Conservation (phyloP, 2,797 vertebrate genomes). For the Falco berigora region DNA sequence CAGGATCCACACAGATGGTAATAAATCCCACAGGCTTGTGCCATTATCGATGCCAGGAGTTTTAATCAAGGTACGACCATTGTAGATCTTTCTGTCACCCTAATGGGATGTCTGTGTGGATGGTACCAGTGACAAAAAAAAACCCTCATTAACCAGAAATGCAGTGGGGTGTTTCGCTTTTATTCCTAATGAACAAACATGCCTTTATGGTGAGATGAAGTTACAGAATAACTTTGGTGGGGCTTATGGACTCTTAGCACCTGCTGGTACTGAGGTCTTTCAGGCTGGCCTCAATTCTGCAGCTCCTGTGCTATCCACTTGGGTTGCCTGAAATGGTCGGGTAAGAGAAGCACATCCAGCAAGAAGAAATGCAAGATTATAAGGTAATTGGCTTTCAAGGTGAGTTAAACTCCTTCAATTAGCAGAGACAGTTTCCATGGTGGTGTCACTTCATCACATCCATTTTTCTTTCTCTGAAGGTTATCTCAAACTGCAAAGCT, state of each 20-base stretch:
- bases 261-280: neutral
- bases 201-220: neutral
- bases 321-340: neutral
- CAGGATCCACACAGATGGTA: neutral
- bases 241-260: neutral
- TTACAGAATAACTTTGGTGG: neutral
- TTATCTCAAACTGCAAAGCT: neutral
- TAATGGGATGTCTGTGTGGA: neutral
- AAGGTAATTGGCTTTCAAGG: neutral
- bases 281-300: neutral
- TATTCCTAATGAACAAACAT: neutral
- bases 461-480: neutral
- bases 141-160: neutral
- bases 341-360: neutral
- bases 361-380: neutral
- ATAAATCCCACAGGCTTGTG: neutral
- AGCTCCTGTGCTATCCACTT: neutral
- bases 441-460: neutral
- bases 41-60: neutral
- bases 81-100: neutral
- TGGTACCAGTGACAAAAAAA: neutral
- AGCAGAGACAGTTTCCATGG: neutral
- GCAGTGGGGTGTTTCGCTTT: neutral
- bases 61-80: neutral
- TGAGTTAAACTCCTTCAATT: neutral